Evolutionary conservation across 2,113 vertebrate species (phyloP), one percentile per base, ranked within the genome.

Genomic region (Cyrtonyx montezumae): DNA sequence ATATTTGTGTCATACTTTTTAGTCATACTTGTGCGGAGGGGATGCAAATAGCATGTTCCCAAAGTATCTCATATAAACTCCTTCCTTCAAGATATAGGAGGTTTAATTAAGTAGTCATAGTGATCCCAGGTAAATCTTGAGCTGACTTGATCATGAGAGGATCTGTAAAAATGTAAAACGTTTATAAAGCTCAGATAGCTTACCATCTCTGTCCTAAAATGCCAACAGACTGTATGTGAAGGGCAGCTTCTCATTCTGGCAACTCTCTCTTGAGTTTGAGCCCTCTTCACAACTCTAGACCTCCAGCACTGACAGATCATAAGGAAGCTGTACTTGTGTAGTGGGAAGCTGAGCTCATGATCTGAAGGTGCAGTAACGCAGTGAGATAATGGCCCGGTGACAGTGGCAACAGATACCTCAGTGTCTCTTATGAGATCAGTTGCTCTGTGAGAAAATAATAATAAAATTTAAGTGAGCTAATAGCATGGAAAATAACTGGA

Each of bases 361-460:
- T 3, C n/a, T 34, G 69, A 76, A 81, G 68, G 80, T 84, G 86
- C 69, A 82, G 87, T 67, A 81, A 58, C n/a, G 46, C 79, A 82
- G 21, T 94, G 88, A 91, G 91, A 73, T 84, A 79, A 93, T 65
- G 51, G 65, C 51, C 18, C 30, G 34, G 10, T 78, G 73, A 86
- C 77, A 79, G 23, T 65, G 83, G 51, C 79, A 96, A 83, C 6
- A 1, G 63, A 70, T 69, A 71, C 48, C 80, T 88, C 28, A n/a
- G 73, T 36, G 3, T 67, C 73, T 91, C 80, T 43, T 68, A 37
- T 51, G 84, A 87, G 74, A 62, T 84, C 70, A 36, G 19, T 82
- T 92, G 80, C 58, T 90, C 46, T 62, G 30, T 34, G 74, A 91
- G 59, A 56, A 84, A 90, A 67, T 43, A 80, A 65, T 11, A 79